phyloP scores from a whole-genome alignment of 1,140 invertebrate genomes.

The Bombus ignitus region DNA sequence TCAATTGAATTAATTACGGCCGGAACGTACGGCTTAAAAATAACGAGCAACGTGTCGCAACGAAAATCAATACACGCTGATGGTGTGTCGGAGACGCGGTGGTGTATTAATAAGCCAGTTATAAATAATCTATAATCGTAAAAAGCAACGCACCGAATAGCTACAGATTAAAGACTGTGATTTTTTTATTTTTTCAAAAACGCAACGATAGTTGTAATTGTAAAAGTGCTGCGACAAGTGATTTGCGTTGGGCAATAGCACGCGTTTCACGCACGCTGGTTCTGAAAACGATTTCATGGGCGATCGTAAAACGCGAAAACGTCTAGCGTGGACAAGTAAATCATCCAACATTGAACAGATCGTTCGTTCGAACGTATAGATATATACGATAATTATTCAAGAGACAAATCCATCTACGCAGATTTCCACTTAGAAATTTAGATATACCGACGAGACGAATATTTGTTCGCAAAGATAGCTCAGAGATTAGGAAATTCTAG shows the following conservation, averaged over 20 bases:
- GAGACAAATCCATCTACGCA: not conserved
- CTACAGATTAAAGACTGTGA: not conserved
- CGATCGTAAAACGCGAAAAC: not conserved
- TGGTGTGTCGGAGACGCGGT: slow-evolving; percentile 20
- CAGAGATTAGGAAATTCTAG: slow-evolving; percentile 16
- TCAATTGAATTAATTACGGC: slow-evolving; percentile 42
- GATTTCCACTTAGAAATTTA: not conserved
- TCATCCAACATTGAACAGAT: not conserved
- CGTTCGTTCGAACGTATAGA: not conserved
- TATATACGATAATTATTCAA: not conserved
- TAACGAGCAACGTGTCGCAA: slow-evolving; percentile 30
- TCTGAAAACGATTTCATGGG: not conserved
- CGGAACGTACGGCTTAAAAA: slow-evolving; percentile 43
- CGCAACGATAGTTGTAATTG: not conserved
- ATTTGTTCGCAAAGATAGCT: not conserved
- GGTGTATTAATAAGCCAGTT: slow-evolving; percentile 30
- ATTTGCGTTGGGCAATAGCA: too few relatives aligned
- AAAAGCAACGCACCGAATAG: not conserved
- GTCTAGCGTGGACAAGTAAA: not conserved
- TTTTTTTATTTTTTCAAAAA: not conserved
- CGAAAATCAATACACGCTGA: slow-evolving; percentile 43
- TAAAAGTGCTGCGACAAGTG: not conserved
- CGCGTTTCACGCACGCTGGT: not conserved
- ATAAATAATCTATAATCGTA: slow-evolving; percentile 42
- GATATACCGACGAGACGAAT: not conserved